Evolutionary conservation across 2,113 vertebrate species (phyloP).

Genomic region (Columbina picui): DNA sequence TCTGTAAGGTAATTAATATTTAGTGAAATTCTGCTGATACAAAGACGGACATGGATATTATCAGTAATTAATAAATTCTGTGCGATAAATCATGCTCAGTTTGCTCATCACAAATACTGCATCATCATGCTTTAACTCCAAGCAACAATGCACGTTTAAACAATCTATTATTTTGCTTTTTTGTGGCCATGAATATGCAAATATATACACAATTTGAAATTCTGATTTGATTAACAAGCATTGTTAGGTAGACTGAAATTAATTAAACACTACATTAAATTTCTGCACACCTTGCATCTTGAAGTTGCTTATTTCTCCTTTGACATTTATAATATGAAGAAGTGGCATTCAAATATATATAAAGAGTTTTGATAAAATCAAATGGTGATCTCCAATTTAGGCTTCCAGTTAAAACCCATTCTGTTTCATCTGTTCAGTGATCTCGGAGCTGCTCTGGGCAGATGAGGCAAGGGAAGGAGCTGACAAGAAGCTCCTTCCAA

Average conservation of each 20-base stretch:
- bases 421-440: not conserved
- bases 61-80: not conserved
- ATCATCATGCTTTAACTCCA: not conserved
- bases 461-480: not conserved
- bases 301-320: not conserved
- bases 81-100: not conserved
- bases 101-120: not conserved
- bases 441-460: not conserved
- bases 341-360: not conserved
- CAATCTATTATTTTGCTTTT: not conserved
- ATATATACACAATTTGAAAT: not conserved
- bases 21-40: not conserved
- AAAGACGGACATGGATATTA: not conserved
- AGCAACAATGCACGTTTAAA: not conserved
- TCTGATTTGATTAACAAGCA: not conserved
- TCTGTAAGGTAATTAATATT: not conserved
- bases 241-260: constrained; percentile 3
- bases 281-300: not conserved
- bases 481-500: not conserved
- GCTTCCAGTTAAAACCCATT: not conserved
- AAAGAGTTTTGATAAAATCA: not conserved
- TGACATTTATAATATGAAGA: not conserved
- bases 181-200: not conserved
- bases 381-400: not conserved
- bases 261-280: constrained; percentile 13